Evolutionary conservation across 2,797 vertebrate species (phyloP), one percentile per base, ranked within the genome.

Genomic region (Lepilemur ruficaudatus): DNA sequence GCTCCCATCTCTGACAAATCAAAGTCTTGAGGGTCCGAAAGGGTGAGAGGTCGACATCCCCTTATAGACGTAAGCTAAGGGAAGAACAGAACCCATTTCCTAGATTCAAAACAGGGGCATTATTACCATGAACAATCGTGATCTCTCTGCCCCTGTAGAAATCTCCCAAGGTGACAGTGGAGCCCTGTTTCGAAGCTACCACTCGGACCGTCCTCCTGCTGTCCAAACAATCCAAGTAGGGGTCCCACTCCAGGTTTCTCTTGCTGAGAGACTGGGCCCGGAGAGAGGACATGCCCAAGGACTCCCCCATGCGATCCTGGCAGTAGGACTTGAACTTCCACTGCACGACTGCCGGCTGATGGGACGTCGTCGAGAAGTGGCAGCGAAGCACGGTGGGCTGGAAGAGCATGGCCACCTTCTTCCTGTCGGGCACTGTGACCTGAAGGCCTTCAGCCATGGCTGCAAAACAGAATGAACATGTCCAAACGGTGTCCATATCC

Each of bases 321-420:
- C 99, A 99, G 98, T 99, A 99, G 85, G 99, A 99, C 98, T 99
- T 99, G 98, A 99, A 99, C 98, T 99, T 99, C 99, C 99, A 99
- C 97, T 99, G 99, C 78, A 99, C 99, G 95, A 99, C 99, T 0
- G 99, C 99, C 1, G 98, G 98, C 92, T 99, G 99, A 20, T 94
- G 99, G 93, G 99, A 99, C 83, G 99, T 98, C 0, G 99, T 99
- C 70, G 99, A 99, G 98, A 99, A 99, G 94, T 99, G 99, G 97
- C 99, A 99, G 0, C 99, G 99, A 30, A 99, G 99, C 94, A 99
- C 98, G 46, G 99, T 99, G 2, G 99, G 98, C 98, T 99, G 99
- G 98, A 99, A 99, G 92, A 99, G 99, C 99, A 99, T 99, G 76
- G 99, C 99, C 73, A 99, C 98, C 82, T 99, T 99, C 98, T 99